Evolutionary conservation across 2,113 vertebrate genomes (phyloP), one percentile per base, ranked within the genome.

Genomic region (Merops nubicus): DNA sequence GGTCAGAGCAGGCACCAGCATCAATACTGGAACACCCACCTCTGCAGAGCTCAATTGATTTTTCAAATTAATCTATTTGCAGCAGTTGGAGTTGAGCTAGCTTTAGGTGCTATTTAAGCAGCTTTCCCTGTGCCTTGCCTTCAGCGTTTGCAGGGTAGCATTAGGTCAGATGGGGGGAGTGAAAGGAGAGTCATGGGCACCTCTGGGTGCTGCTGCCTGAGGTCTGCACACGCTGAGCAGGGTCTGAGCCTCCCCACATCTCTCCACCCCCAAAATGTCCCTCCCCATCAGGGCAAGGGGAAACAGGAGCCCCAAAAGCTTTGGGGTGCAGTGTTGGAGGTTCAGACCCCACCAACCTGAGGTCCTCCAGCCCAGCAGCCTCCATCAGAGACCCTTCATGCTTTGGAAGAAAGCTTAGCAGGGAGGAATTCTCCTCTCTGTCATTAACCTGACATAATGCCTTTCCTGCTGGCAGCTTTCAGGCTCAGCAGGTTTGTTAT

Each of bases 361-460:
- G n/a, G 17, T 22, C n/a, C 25, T 88, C 34, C 43, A 88, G 50
- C 26, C 56, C 29, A 10, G 51, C 67, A 86, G 36, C 89, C 53
- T 48, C 34, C 36, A 25, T 51, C 73, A 83, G 68, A 96, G 68
- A 93, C 56, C 62, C 53, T 79, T 95, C 80, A 51, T 43, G 81
- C 87, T 91, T 64, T 96, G 79, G 76, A 76, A 88, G 96, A 96
- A 81, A 92, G 88, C 94, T 92, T 96, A 92, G 69, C 1, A 13
- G 69, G 67, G 76, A 97, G 33, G 51, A 88, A 96, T 95, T 88
- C 96, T 96, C 69, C 91, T 96, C 76, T 60, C 85, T 93, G 78
- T 97, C 88, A 93, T 98, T 97, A 97, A 76, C 96, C 81, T 97
- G 96, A 96, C 85, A 97, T 97, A 97, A 97, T 96, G 85, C 95